These are phyloP conservation scores for Tenualosa thibaudeaui DNA, from an alignment of 2,797 vertebrate genomes.

Conservation along the genomic window DNA sequence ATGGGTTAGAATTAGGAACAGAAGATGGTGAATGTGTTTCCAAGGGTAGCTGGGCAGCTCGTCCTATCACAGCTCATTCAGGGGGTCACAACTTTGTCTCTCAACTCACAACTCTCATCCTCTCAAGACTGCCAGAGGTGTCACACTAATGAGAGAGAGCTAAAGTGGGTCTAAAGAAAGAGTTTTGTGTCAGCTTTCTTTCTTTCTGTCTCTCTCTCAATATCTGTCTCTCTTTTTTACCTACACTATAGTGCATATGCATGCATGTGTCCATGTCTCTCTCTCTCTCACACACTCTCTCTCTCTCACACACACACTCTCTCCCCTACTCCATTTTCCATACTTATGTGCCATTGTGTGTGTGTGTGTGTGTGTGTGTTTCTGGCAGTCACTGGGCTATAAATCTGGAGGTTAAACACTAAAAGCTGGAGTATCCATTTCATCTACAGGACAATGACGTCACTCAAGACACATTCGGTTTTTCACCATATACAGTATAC, in stretches of 20 bases:
- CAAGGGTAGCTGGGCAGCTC: constrained; percentile 49
- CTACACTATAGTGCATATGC: too few relatives aligned
- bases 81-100: constrained; percentile 22
- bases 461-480: neutral
- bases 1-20: neutral
- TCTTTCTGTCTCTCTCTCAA: too few relatives aligned
- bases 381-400: neutral
- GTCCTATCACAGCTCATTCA: constrained; percentile 33
- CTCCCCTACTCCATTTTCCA: too few relatives aligned
- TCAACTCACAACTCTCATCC: neutral
- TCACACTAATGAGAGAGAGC: neutral
- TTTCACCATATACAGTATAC: neutral
- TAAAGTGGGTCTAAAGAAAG: neutral
- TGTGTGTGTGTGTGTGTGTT: neutral
- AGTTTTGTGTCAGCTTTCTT: neutral
- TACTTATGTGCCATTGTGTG: neutral
- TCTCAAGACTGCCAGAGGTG: neutral
- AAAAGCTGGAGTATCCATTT: neutral
- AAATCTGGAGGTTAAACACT: neutral
- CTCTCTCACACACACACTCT: too few relatives aligned
- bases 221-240: too few relatives aligned
- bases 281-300: too few relatives aligned
- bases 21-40: constrained; percentile 26
- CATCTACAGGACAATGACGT: neutral
- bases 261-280: neutral